A percentile compares a stretch with the other conserved stretches of the same genome.
Evolutionary conservation across 2,888 invertebrate genomes (phyloP).

Genomic region (Oscheius sp.): DNA sequence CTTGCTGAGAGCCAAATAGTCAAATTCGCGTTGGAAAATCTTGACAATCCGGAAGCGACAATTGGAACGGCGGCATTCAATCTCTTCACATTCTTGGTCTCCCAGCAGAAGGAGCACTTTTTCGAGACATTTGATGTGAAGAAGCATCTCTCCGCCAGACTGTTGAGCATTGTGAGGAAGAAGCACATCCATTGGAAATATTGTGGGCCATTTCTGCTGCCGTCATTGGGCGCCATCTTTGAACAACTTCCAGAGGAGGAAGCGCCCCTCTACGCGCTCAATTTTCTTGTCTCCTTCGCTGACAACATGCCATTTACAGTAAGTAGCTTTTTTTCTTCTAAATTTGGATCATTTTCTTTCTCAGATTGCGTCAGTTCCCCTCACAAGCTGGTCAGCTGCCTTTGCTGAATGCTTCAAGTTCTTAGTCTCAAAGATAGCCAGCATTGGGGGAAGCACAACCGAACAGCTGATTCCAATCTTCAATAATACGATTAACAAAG

Average conservation of each 20-base stretch:
- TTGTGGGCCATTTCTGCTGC: slow-evolving; percentile 34
- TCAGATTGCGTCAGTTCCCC: not conserved
- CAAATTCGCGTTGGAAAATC: slow-evolving; percentile 9
- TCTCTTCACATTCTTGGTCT: slow-evolving; percentile 4
- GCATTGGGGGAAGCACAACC: too few species aligned
- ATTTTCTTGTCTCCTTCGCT: slow-evolving; percentile 20
- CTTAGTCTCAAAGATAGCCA: not conserved
- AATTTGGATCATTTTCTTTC: not conserved
- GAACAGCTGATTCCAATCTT: slow-evolving; percentile 3
- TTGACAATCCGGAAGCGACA: slow-evolving; percentile 25
- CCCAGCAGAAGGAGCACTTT: slow-evolving; percentile 24
- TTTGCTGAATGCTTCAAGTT: slow-evolving; percentile 15
- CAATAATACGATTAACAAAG: not conserved
- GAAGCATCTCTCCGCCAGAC: slow-evolving; percentile 52
- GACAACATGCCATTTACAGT: slow-evolving; percentile 42
- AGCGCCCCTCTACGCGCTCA: not conserved
- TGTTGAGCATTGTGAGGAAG: slow-evolving; percentile 53
- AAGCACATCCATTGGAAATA: slow-evolving; percentile 45
- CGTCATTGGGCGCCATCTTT: slow-evolving; percentile 28
- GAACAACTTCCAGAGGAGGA: slow-evolving; percentile 18
- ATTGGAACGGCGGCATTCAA: slow-evolving; percentile 22
- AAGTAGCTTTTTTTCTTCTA: too few species aligned
- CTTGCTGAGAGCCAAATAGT: slow-evolving; percentile 1
- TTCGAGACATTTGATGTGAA: slow-evolving; percentile 41
- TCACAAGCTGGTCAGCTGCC: slow-evolving; percentile 8